phyloP scores from a whole-genome alignment of 1,140 invertebrate species.

The Rhopalosiphum padi region DNA sequence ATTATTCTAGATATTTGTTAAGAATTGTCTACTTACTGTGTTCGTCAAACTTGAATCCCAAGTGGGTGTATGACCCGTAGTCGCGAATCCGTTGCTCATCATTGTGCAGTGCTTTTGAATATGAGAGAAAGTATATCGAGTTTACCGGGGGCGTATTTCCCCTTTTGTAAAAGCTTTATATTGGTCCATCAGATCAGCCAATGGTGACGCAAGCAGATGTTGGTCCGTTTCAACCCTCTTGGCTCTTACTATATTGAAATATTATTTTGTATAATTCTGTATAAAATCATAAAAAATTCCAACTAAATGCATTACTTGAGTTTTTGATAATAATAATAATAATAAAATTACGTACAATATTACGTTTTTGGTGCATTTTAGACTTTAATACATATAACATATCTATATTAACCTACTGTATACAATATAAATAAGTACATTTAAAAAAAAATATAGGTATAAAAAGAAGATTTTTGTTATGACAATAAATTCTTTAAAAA shows the following conservation, averaged over 20 bases:
- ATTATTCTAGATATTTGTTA: not conserved
- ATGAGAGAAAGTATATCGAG: not conserved
- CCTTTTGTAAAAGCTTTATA: not conserved
- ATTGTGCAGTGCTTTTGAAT: not conserved
- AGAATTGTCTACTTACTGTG: conserved; percentile 35
- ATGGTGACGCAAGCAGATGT: conserved; percentile 41
- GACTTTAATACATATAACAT: not conserved
- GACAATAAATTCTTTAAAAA: too few relatives aligned
- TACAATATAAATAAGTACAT: not conserved
- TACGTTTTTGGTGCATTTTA: not conserved
- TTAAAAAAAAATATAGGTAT: too few relatives aligned
- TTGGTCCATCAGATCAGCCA: conserved; percentile 19
- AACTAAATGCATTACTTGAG: not conserved
- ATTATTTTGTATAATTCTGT: not conserved
- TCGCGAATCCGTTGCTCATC: conserved; percentile 54
- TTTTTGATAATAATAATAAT: not conserved
- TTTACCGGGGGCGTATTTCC: conserved; percentile 25
- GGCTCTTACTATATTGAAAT: not conserved
- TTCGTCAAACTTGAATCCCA: conserved; percentile 49
- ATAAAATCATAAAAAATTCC: not conserved
- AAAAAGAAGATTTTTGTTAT: too few relatives aligned
- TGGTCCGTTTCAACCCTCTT: not conserved
- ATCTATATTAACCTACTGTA: not conserved
- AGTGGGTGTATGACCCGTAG: conserved; percentile 34
- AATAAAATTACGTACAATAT: not conserved